Evolutionary conservation across 1,140 invertebrate genomes (phyloP).

Genomic region (Drosophila kikkawai): DNA sequence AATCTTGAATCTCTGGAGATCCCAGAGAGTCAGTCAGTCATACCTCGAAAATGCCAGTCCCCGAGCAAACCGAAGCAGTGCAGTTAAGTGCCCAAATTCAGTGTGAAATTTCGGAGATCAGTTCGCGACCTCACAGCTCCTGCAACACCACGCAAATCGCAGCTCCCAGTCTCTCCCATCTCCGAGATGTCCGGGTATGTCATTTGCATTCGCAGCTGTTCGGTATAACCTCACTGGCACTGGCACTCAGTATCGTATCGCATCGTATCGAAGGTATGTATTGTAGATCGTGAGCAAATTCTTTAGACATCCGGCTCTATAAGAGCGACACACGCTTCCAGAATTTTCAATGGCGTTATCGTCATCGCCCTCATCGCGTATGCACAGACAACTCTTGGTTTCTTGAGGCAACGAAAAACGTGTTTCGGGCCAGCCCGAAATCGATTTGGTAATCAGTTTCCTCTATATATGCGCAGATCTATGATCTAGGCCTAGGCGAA

Average conservation of each 20-base stretch:
- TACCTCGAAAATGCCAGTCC: slow-evolving; percentile 12
- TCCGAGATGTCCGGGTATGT: slow-evolving; percentile 58
- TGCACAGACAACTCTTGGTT: slow-evolving; percentile 64
- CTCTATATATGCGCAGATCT: slow-evolving; percentile 46
- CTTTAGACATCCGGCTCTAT: slow-evolving; percentile 55
- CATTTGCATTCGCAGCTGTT: slow-evolving; percentile 70
- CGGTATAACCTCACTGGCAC: slow-evolving; percentile 48
- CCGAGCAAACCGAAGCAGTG: slow-evolving; percentile 27
- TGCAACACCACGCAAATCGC: slow-evolving; percentile 9
- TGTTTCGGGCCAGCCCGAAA: slow-evolving; percentile 53
- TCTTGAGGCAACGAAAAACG: slow-evolving; percentile 51
- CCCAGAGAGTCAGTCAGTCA: slow-evolving; percentile 6
- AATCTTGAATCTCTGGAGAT: slow-evolving; percentile 29
- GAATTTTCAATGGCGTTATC: slow-evolving; percentile 70
- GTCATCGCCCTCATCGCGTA: slow-evolving; percentile 64
- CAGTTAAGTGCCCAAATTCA: slow-evolving; percentile 41
- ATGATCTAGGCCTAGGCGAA: slow-evolving; percentile 42
- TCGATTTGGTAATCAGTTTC: slow-evolving; percentile 51
- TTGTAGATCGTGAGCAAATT: slow-evolving; percentile 48
- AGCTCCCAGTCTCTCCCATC: slow-evolving; percentile 2
- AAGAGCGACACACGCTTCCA: slow-evolving; percentile 67
- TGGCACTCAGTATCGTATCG: slow-evolving; percentile 14
- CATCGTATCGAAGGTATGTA: slow-evolving; percentile 33
- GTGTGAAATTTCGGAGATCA: slow-evolving; percentile 21
- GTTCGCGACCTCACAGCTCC: slow-evolving; percentile 5